Evolutionary conservation across 2,888 invertebrate species (phyloP), one percentile per base, ranked within the genome.

Genomic region (Tupiocoris notatus): DNA sequence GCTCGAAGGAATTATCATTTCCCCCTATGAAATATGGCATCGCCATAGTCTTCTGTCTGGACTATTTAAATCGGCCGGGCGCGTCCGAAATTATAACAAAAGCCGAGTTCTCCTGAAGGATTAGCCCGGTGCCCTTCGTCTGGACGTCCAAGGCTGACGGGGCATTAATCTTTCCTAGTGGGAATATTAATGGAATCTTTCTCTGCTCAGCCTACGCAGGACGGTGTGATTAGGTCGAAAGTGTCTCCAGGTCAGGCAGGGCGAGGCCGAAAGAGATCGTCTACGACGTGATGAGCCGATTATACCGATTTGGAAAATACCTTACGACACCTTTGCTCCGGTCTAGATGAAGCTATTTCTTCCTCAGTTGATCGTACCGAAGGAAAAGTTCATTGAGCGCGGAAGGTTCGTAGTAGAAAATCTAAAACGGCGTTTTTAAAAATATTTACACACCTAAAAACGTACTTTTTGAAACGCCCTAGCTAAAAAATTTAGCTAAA

Each of bases 111-210:
- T 39, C 39, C 3, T 39, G 12, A 39, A 39, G 12, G 39, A 12
- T 39, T 39, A 39, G 39, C 3, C 39, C 39, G 3, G 39, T 12
- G 39, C 12, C 39, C 39, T 7, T 39, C 3, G 39, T 39, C 39
- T 3, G 39, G 39, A 39, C 12, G 39, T 39, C 39, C 39, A 39
- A 39, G 39, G 39, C 39, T 67, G 67, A 67, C 39, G 67, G 67
- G 56, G 21, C 67, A 67, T 67, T 67, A 67, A 67, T 67, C 67
- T 67, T 67, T 56, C 20, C 67, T 54, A 18, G 24, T 56, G 21
- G 12, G 67, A 67, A 67, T 67, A 67, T 54, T 67, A 67, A 67
- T 67, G 67, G 66, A 54, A 67, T 54, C 54, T 54, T 67, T 54
- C 67, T 21, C 54, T 56, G 67, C 67, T 67, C 54, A 25, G 56